phyloP scores from a whole-genome alignment of 64 coral and sea anemone genomes.

The Platygyra sinensis region DNA sequence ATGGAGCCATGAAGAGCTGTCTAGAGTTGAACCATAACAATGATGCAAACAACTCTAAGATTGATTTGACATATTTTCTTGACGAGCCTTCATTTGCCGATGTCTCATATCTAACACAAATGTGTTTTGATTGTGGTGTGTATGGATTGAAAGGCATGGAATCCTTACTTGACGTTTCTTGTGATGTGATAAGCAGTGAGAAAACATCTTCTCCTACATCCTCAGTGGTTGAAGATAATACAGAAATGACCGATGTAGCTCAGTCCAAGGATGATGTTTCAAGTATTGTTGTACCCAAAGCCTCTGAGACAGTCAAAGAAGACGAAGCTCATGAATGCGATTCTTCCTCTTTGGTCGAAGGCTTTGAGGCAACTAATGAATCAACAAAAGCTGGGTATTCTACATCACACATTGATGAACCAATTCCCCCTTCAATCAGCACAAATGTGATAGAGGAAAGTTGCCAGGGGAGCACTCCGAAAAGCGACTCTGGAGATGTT shows the following conservation, averaged over 20 bases:
- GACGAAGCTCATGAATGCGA: background rate
- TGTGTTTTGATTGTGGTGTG: conserved; percentile 69
- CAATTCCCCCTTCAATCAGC: background rate
- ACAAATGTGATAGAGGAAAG: background rate
- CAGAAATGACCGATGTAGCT: background rate
- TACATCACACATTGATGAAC: background rate
- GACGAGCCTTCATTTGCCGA: background rate
- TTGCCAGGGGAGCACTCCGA: background rate
- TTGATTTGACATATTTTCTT: conserved; percentile 9
- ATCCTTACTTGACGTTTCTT: background rate
- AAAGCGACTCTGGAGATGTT: too few species aligned
- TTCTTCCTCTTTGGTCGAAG: background rate
- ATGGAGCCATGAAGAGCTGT: conserved; percentile 7
- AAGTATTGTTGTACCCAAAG: background rate
- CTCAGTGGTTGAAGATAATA: background rate
- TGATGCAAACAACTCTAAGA: background rate
- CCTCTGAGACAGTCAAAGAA: background rate
- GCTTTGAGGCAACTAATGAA: background rate
- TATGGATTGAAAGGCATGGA: conserved; percentile 30
- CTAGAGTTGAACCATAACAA: background rate
- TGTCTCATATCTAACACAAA: conserved; percentile 40
- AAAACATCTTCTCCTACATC: background rate
- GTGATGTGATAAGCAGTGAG: background rate
- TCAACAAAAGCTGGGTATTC: background rate
- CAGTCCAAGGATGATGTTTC: background rate